Conservation (phyloP, 2,113 vertebrate genomes). For the Prietella phreatophila region DNA sequence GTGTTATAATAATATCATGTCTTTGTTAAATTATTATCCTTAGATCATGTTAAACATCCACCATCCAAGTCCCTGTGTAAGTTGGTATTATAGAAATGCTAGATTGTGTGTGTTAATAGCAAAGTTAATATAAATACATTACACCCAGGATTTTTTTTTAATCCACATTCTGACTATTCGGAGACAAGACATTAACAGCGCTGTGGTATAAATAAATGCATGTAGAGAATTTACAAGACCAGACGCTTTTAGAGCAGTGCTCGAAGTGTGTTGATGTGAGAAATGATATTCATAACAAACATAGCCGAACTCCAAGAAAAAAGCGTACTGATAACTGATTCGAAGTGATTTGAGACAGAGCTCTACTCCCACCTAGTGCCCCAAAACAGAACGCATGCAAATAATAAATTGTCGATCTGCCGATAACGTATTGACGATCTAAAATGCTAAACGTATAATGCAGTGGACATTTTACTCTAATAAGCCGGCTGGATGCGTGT, state of each 20-base stretch:
- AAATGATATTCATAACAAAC: conserved; percentile 1
- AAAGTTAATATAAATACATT: not conserved
- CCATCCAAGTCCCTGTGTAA: not conserved
- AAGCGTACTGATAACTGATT: not conserved
- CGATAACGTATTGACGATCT: not conserved
- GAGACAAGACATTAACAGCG: not conserved
- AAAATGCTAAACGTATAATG: not conserved
- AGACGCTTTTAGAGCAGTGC: not conserved
- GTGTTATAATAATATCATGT: not conserved
- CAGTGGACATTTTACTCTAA: not conserved
- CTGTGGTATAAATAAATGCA: not conserved
- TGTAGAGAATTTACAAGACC: not conserved
- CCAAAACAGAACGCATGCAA: conserved; percentile 46
- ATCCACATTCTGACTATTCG: not conserved
- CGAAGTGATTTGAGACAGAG: conserved; percentile 46
- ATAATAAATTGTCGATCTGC: not conserved
- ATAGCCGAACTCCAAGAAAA: not conserved
- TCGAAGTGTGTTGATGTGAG: not conserved
- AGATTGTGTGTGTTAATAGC: not conserved
- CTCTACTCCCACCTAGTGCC: conserved; percentile 8
- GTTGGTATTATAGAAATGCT: not conserved
- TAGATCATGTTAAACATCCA: not conserved
- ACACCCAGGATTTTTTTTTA: not conserved
- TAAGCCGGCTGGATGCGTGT: not conserved
- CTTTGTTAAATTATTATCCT: not conserved